Base-by-base conservation (phyloP, 1,140 invertebrate species). In the Venustaconcha ellipsiformis region DNA sequence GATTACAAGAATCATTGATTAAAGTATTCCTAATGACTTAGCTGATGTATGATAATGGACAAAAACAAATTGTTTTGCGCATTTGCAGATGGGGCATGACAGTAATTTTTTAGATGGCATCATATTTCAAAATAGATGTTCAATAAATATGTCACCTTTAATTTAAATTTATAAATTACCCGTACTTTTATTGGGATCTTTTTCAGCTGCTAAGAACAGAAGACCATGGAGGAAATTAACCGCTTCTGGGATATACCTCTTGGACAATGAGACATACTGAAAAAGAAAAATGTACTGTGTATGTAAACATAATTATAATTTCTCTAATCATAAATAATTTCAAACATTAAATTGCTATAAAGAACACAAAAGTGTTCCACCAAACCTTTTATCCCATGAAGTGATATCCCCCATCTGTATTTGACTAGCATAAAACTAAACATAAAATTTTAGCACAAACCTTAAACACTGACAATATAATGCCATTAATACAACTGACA, bases 261-360 rank as follows among this genome's bases (percentile, higher is more conserved):
- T 96, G 6, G 95, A 96, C n/a, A 95, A 87, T 8, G 88, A 82
- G 4, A 94, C 94, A 86, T 94, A 97, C 93, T 94, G 87, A 78
- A 93, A 92, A 81, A 67, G 70, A 82, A 73, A 65, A 55, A 14
- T 64, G 37, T 37, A 37, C 11, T 30, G 18, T 48, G 13, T 18
- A 65, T 65, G 2, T 23, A 18, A 1, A 48, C 12, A 20, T 30
- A 74, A 26, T 67, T 13, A 18, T 57, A 18, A 70, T 70, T n/a
- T 48, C 15, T 58, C 6, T 59, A 6, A 48, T 11, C 37, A 48
- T 48, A 48, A 6, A 48, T 48, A 48, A 11, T 48, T 48, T 48
- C 6, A 6, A 37, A 48, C 37, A 8, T 48, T 11, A 48, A 4
- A 48, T 11, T 48, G 37, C 6, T 5, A n/a, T 23, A 62, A 62